These are phyloP conservation scores for Hydractinia echinata DNA, from an alignment of 30 jellyfish, hydroid and myxozoan species.

Conservation along the genomic window DNA sequence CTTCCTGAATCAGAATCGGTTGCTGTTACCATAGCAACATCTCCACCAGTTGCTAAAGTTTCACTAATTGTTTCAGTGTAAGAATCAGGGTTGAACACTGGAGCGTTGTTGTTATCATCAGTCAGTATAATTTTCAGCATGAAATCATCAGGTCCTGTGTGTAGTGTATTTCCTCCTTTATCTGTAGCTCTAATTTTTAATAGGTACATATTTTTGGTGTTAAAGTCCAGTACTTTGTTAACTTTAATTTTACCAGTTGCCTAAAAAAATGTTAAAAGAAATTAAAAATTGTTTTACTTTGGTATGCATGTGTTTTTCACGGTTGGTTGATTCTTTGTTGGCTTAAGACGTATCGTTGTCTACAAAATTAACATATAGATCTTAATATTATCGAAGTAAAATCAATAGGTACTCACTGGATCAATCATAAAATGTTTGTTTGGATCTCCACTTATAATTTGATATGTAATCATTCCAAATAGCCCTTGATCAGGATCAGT, in stretches of 20 bases:
- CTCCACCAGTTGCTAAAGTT: background rate
- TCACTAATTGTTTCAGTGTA: slow-evolving; percentile 7
- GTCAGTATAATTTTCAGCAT: background rate
- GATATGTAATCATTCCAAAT: slow-evolving; percentile 51
- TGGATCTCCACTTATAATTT: slow-evolving; percentile 44
- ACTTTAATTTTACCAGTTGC: background rate
- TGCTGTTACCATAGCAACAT: slow-evolving; percentile 1
- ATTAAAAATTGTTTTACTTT: too few relatives aligned
- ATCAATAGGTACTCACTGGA: background rate
- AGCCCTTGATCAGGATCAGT: slow-evolving; percentile 64
- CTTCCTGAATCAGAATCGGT: slow-evolving; percentile 7
- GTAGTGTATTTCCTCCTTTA: slow-evolving; percentile 45
- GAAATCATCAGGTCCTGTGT: slow-evolving; percentile 11
- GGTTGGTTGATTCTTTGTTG: too few relatives aligned
- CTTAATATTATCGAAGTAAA: too few relatives aligned
- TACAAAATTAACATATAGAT: too few relatives aligned
- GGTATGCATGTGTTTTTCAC: too few relatives aligned
- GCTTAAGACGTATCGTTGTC: too few relatives aligned
- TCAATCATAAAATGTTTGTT: slow-evolving; percentile 43
- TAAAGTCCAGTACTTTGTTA: slow-evolving; percentile 64
- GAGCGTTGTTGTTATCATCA: slow-evolving; percentile 19
- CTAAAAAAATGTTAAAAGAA: background rate
- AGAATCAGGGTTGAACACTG: background rate
- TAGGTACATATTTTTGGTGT: slow-evolving; percentile 35
- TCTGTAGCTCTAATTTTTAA: slow-evolving; percentile 67